Evolutionary conservation across 2,113 vertebrate species (phyloP).

Genomic region (Python bivittatus): DNA sequence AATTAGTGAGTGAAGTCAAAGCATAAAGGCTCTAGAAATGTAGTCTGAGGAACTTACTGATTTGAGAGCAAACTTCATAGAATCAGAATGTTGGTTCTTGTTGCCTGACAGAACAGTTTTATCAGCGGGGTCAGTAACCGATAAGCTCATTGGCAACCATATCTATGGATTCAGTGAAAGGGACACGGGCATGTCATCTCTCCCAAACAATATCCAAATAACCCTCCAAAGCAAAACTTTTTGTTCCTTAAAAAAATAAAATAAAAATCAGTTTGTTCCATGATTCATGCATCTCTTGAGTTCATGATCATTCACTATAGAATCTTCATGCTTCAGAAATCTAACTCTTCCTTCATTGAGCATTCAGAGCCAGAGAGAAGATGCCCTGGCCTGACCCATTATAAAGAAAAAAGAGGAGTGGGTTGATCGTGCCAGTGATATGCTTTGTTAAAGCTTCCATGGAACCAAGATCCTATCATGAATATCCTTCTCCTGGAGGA

Average conservation of each 20-base stretch:
- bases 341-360: background rate
- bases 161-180: background rate
- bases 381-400: background rate
- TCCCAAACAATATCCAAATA: background rate
- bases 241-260: too few species aligned
- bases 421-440: background rate
- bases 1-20: background rate
- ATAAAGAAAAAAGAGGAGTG: background rate
- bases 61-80: background rate
- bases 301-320: background rate
- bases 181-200: background rate
- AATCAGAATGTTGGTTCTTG: background rate
- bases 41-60: background rate
- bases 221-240: background rate
- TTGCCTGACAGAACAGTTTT: background rate
- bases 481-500: background rate
- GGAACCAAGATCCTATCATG: background rate
- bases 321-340: constrained; percentile 5
- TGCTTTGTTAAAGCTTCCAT: background rate
- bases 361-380: background rate
- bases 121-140: background rate
- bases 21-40: background rate
- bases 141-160: background rate
- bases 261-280: background rate
- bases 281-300: background rate